Base-by-base conservation (phyloP, 2,113 vertebrate species). In the Gnathonemus longibarbis region DNA sequence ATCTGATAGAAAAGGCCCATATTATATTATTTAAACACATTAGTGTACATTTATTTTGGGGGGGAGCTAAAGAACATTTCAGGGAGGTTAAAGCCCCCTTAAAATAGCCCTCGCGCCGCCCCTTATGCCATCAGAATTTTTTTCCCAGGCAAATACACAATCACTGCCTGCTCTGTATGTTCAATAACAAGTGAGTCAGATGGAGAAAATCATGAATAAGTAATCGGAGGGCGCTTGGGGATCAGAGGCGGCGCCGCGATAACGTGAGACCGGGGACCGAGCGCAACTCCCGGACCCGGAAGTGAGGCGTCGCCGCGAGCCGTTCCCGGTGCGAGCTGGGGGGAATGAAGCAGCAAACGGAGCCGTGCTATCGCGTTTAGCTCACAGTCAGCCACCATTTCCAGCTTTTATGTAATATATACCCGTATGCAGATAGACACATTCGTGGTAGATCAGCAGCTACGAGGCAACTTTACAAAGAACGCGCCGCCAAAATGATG, bases 401-500 rank as follows among this genome's bases (percentile, higher is more conserved):
- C 89, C 15, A 19, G 19, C 10, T 27, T 84, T 27, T 56, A 58
- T 45, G 35, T 46, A 45, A 56, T 8, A 84, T 27, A 84, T 24
- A 80, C 24, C 49, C 24, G 19, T 39, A 80, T 15, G 62, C 77
- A 24, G n/a, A 39, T 39, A 45, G 31, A 17, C 19, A 17, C 11
- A 88, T 17, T 27, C 21, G 21, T 7, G 35, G 35, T 24, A 39
- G 39, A 87, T 42, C 15, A 62, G 39, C 56, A 88, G 56, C 66
- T 48, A 49, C 52, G n/a, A 13, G 46, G 52, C 87, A 87, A 88
- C 86, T 45, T 84, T 66, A 42, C 6, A 90, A 89, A 89, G 91
- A 90, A 87, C 77, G 91, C 91, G 92, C 91, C 91, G 95, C 95
- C 96, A 98, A 95, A 91, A 98, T 99, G 98, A 98, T 98, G 98